phyloP scores from a whole-genome alignment of 2,797 vertebrate genomes.

The Gastrophryne carolinensis region DNA sequence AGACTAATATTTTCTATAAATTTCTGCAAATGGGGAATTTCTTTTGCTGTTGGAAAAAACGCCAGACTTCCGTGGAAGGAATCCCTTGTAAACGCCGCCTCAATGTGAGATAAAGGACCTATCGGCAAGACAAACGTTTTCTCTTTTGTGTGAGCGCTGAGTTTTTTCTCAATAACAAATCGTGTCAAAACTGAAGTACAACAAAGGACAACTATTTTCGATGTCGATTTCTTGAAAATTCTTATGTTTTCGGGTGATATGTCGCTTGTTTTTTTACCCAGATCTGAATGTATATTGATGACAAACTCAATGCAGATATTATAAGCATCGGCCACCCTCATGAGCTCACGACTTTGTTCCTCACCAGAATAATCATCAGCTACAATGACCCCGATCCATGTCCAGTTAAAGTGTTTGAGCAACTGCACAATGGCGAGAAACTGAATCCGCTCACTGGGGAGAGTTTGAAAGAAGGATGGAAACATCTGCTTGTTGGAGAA shows the following conservation, averaged over 20 bases:
- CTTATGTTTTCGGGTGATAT: neutral
- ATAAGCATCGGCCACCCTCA: neutral
- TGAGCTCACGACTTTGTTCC: neutral
- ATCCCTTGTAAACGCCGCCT: neutral
- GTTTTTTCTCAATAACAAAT: neutral
- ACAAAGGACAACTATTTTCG: neutral
- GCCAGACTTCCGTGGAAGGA: neutral
- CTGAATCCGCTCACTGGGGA: neutral
- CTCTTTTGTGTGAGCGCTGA: neutral
- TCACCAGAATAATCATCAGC: slow-evolving; percentile 5
- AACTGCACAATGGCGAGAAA: neutral
- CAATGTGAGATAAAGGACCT: neutral
- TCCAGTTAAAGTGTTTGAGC: neutral
- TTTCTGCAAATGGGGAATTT: neutral
- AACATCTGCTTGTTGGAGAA: neutral
- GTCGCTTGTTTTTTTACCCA: neutral
- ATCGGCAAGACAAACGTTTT: neutral
- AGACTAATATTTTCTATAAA: neutral
- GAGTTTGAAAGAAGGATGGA: neutral
- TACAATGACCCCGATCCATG: slow-evolving; percentile 4
- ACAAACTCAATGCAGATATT: slow-evolving; percentile 9
- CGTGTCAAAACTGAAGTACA: neutral
- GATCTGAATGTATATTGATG: too few species aligned
- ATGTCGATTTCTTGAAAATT: neutral
- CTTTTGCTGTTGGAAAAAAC: neutral